These are phyloP conservation scores for Toxotes jaculatrix DNA, from an alignment of 2,113 vertebrate species.

Conservation along the genomic window DNA sequence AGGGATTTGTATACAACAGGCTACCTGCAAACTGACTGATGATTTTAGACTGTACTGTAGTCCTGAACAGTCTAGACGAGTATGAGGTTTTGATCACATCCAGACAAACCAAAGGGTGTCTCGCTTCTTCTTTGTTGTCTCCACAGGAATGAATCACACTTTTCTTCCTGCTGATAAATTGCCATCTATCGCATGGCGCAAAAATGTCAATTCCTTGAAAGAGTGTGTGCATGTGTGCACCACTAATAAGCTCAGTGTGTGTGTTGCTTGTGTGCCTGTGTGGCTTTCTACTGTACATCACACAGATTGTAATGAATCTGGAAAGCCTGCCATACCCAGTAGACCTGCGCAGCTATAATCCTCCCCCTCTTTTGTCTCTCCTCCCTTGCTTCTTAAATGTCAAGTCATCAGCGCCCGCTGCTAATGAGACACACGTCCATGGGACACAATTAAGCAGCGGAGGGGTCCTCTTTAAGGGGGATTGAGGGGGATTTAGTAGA, in stretches of 20 bases:
- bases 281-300: slow-evolving; percentile 43
- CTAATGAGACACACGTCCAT: slow-evolving; percentile 67
- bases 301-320: slow-evolving; percentile 63
- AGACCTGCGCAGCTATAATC: slow-evolving; percentile 59
- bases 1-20: neutral
- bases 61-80: neutral
- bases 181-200: neutral
- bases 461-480: slow-evolving; percentile 43
- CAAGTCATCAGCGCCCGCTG: slow-evolving; percentile 64
- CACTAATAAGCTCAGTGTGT: neutral
- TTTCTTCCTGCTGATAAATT: neutral
- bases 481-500: slow-evolving; percentile 36
- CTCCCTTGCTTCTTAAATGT: slow-evolving; percentile 78
- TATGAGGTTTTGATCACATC: neutral
- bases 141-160: neutral
- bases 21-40: neutral
- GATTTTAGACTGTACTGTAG: neutral
- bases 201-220: slow-evolving; percentile 3
- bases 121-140: neutral
- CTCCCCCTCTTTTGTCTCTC: slow-evolving; percentile 16
- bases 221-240: neutral
- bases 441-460: slow-evolving; percentile 68
- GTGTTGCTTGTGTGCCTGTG: slow-evolving; percentile 2
- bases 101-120: neutral
- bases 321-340: slow-evolving; percentile 42